phyloP scores from a whole-genome alignment of 2,113 vertebrate species.

The Ia io region DNA sequence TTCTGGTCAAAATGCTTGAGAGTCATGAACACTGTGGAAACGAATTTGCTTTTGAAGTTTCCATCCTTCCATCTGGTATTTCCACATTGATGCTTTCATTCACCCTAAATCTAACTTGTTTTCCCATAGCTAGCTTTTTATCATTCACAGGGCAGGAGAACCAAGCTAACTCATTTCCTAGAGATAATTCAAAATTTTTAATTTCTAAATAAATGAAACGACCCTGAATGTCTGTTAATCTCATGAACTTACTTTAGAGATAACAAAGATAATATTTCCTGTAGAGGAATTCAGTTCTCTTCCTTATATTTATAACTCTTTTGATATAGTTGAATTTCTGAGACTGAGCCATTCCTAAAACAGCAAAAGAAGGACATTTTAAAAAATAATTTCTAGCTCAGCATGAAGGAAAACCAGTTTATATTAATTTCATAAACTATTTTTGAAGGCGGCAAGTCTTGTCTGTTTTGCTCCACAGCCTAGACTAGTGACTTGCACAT shows the following conservation, averaged over 20 bases:
- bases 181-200: neutral
- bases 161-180: neutral
- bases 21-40: neutral
- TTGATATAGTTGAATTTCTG: neutral
- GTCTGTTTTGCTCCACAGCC: neutral
- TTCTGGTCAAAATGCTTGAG: neutral
- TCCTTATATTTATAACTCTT: neutral
- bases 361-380: neutral
- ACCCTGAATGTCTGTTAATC: neutral
- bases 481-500: no score
- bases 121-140: neutral
- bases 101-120: neutral
- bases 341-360: neutral
- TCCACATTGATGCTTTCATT: neutral
- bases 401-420: neutral
- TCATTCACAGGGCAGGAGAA: neutral
- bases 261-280: neutral
- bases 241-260: neutral
- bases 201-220: neutral
- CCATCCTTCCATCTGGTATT: constrained; percentile 12
- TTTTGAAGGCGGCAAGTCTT: neutral
- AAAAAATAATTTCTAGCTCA: neutral
- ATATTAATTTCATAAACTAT: neutral
- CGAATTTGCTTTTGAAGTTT: neutral
- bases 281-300: neutral